phyloP scores from a whole-genome alignment of 2,888 invertebrate species.

The Caenorhabditis uteleia region DNA sequence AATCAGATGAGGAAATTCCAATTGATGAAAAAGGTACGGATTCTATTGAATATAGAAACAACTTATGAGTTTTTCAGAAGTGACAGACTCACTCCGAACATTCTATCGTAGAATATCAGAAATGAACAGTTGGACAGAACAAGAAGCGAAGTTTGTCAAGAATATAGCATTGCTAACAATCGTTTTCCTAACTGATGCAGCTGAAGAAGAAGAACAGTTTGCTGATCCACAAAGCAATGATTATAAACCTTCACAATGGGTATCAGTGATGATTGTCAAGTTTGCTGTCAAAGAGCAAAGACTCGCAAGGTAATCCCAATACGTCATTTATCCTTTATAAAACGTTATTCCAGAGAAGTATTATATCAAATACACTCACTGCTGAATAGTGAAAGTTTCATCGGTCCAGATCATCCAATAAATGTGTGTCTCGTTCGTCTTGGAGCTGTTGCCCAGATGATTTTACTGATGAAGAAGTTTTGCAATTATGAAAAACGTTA shows the following conservation, averaged over 20 bases:
- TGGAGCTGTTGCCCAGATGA: too few species aligned
- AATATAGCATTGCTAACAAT: constrained; percentile 4
- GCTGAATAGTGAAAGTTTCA: too few species aligned
- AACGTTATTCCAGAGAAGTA: too few species aligned
- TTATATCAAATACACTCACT: too few species aligned
- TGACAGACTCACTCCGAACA: constrained; percentile 6
- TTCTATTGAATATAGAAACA: constrained; percentile 5
- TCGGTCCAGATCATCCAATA: too few species aligned
- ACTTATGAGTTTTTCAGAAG: not conserved
- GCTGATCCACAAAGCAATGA: constrained; percentile 22
- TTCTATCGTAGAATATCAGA: constrained; percentile 16
- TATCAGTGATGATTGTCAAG: constrained; percentile 12
- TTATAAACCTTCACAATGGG: constrained; percentile 4
- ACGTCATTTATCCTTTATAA: too few species aligned
- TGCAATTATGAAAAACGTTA: too few species aligned
- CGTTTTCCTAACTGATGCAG: not conserved
- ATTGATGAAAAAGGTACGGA: constrained; percentile 6
- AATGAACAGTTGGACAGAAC: constrained; percentile 8
- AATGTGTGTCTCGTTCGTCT: too few species aligned
- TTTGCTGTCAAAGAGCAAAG: constrained; percentile 12
- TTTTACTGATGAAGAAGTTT: too few species aligned
- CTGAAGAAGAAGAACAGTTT: constrained; percentile 6
- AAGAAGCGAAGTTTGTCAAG: not conserved
- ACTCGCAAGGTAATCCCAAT: too few species aligned
- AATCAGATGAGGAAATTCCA: constrained; percentile 4